Conservation (phyloP, 2,113 vertebrate species). For the Rhadina sibilatrix region DNA sequence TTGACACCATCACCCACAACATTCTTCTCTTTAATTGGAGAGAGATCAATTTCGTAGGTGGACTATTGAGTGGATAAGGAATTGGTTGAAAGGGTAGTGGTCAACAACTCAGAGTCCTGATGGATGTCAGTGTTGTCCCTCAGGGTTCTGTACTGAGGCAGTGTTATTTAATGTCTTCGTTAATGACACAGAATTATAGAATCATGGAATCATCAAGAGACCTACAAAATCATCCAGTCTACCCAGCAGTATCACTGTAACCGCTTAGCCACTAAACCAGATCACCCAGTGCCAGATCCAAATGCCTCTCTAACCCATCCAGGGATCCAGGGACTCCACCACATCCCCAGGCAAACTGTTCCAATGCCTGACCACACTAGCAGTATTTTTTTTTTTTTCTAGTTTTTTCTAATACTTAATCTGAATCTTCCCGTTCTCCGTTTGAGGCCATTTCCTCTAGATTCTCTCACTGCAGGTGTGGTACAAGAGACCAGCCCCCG, state of each 20-base stretch:
- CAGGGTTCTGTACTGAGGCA: neutral
- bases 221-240: neutral
- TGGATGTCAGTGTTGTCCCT: neutral
- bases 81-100: neutral
- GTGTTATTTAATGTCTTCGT: neutral
- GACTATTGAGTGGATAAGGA: neutral
- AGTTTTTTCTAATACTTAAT: neutral
- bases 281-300: neutral
- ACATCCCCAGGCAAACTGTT: neutral
- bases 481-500: fast-evolving
- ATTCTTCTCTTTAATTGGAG: neutral
- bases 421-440: neutral
- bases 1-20: neutral
- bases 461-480: neutral
- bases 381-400: fast-evolving
- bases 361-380: neutral
- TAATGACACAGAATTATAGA: neutral
- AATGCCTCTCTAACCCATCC: neutral
- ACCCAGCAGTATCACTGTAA: neutral
- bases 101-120: neutral
- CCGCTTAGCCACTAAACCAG: neutral
- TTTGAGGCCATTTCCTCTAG: neutral
- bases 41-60: neutral
- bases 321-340: neutral
- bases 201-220: neutral